Evolutionary conservation across 2,797 vertebrate genomes (phyloP).

Genomic region (Chaenodraco wilsoni): DNA sequence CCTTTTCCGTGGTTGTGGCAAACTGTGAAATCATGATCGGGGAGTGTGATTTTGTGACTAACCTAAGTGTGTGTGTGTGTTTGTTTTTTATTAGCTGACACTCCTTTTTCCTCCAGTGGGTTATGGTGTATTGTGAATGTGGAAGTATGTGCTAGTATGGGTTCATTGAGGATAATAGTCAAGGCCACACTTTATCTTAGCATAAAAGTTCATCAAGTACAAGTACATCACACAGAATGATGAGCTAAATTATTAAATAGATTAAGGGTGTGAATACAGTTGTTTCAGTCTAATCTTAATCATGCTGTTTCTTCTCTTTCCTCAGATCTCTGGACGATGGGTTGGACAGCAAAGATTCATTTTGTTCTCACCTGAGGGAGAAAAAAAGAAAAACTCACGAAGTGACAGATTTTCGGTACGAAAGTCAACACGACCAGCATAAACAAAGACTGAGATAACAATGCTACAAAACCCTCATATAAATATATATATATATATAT

Average conservation of each 20-base stretch:
- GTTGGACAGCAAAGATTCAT: conserved; percentile 73
- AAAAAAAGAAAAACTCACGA: conserved; percentile 63
- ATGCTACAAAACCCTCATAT: conserved; percentile 78
- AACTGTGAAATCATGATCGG: conserved; percentile 46
- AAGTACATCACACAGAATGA: neutral
- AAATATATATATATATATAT: conserved; percentile 45
- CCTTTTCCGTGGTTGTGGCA: conserved; percentile 58
- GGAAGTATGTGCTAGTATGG: conserved; percentile 6
- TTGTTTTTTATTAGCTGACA: conserved; percentile 43
- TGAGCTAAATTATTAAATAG: neutral
- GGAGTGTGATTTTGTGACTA: conserved; percentile 55
- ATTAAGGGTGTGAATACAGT: neutral
- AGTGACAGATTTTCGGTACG: conserved; percentile 86
- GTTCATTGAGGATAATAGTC: conserved; percentile 11
- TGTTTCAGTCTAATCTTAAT: conserved; percentile 30
- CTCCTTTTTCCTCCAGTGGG: conserved; percentile 5
- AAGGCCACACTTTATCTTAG: neutral
- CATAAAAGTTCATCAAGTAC: neutral
- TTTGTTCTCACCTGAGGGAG: conserved; percentile 76
- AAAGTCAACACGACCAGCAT: conserved; percentile 87
- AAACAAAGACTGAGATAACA: conserved; percentile 83
- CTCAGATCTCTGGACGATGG: conserved; percentile 71
- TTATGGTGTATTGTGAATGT: conserved; percentile 11
- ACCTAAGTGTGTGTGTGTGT: conserved; percentile 12
- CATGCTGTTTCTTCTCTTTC: conserved; percentile 37